phyloP scores from a whole-genome alignment of 2,888 invertebrate genomes.

The Folsomia candida region DNA sequence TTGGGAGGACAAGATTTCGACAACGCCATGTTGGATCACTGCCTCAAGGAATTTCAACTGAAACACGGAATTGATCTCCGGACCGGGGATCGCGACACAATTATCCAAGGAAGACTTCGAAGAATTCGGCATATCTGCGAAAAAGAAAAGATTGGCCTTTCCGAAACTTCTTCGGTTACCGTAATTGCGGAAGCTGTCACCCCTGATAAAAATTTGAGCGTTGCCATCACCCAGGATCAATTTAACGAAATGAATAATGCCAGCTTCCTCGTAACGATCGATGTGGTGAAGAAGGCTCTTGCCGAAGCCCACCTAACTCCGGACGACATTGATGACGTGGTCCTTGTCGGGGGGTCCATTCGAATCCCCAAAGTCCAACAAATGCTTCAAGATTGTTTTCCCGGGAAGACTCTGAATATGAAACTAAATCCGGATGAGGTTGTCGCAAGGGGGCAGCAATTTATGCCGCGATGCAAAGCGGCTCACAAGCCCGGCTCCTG shows the following conservation, averaged over 20 bases:
- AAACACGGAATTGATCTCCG: not conserved
- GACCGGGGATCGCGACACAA: conserved; percentile 53
- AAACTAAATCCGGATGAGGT: conserved; percentile 72
- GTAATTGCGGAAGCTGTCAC: conserved; percentile 8
- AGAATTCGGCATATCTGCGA: not conserved
- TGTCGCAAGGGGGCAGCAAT: conserved; percentile 69
- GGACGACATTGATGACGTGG: conserved; percentile 60
- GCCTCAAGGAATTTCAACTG: conserved; percentile 10
- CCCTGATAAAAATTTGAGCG: conserved; percentile 62
- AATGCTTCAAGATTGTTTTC: conserved; percentile 60
- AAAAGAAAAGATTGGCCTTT: not conserved
- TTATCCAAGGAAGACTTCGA: conserved; percentile 45
- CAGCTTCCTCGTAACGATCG: conserved; percentile 69
- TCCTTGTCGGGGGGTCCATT: conserved; percentile 67
- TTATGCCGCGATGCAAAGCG: conserved; percentile 59
- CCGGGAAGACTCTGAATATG: conserved; percentile 66
- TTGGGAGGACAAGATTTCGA: conserved; percentile 24
- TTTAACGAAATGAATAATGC: conserved; percentile 71
- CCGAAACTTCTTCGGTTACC: not conserved
- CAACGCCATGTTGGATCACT: conserved; percentile 19
- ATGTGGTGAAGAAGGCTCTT: conserved; percentile 70
- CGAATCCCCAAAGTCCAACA: conserved; percentile 68
- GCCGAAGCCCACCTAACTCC: conserved; percentile 65
- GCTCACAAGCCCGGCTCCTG: conserved; percentile 1
- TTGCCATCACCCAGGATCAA: conserved; percentile 68